Evolutionary conservation across 2,888 invertebrate species (phyloP).

Genomic region (Pandemis heparana): DNA sequence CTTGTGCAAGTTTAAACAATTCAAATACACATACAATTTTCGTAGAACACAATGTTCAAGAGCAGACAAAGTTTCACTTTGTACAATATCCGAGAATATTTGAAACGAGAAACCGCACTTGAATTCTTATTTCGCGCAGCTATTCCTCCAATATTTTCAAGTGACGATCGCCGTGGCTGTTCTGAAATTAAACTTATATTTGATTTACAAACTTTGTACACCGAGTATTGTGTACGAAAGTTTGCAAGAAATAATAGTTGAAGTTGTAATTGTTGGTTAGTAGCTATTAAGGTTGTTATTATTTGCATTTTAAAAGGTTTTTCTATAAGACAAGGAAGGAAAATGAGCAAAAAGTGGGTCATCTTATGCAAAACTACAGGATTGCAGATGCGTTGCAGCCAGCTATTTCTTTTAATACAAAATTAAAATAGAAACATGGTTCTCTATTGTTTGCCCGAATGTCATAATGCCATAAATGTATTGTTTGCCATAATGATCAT

Average conservation of each 20-base stretch:
- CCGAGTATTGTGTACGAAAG: neutral
- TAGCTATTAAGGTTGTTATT: too few species aligned
- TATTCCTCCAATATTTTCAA: conserved; percentile 19
- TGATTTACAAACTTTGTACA: conserved; percentile 27
- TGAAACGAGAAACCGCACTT: neutral
- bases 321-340: too few species aligned
- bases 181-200: conserved; percentile 36
- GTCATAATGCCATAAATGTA: too few species aligned
- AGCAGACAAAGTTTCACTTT: neutral
- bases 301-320: too few species aligned
- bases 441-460: too few species aligned
- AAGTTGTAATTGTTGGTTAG: neutral
- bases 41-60: too few species aligned
- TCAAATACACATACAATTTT: neutral
- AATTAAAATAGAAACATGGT: too few species aligned
- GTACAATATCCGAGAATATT: neutral
- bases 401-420: too few species aligned
- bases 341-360: too few species aligned
- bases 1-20: neutral
- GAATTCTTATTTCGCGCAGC: conserved; percentile 2
- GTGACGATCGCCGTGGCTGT: conserved; percentile 15
- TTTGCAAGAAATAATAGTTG: conserved; percentile 15
- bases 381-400: too few species aligned
- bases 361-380: too few species aligned
- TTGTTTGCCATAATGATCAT: too few species aligned